Percentiles rank a stretch among this genome's conserved stretches.
Evolutionary conservation across 2,113 vertebrate genomes (phyloP).

Genomic region (Brachyistius frenatus): DNA sequence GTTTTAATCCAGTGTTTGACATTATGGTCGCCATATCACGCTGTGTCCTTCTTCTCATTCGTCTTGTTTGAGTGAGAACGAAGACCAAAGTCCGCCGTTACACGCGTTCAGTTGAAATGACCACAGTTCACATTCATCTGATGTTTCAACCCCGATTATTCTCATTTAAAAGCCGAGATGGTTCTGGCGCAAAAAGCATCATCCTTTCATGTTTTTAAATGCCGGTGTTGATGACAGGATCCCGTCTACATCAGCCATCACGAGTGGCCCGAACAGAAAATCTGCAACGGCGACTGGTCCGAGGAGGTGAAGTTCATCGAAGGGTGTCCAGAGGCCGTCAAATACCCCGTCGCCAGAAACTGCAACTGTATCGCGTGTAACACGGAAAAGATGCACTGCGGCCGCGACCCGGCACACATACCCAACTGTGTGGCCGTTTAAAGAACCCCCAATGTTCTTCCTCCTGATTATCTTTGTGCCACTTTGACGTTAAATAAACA

Average conservation of each 20-base stretch:
- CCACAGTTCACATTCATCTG: no score
- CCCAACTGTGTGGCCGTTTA: constrained; percentile 80
- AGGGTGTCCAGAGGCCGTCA: constrained; percentile 85
- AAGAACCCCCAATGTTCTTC: not conserved
- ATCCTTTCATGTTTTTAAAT: not conserved
- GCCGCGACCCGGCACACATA: constrained; percentile 77
- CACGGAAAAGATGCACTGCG: constrained; percentile 86
- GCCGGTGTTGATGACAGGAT: constrained; percentile 79
- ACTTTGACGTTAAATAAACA: constrained; percentile 50
- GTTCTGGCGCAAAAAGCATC: not conserved
- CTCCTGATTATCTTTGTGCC: not conserved
- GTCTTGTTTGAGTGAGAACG: no score
- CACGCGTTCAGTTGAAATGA: no score
- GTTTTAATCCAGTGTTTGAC: no score
- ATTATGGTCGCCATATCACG: no score
- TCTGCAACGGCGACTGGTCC: constrained; percentile 88
- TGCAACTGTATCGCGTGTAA: constrained; percentile 89
- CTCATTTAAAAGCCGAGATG: no score
- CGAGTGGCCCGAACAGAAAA: constrained; percentile 70
- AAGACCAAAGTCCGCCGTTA: no score
- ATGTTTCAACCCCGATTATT: no score
- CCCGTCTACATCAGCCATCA: constrained; percentile 77
- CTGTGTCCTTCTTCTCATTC: no score
- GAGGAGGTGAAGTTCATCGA: constrained; percentile 88
- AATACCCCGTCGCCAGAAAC: constrained; percentile 88